Percentiles rank a stretch among this genome's conserved stretches.
Conservation (phyloP, 2,888 invertebrate genomes). For the Limulus polyphemus region DNA sequence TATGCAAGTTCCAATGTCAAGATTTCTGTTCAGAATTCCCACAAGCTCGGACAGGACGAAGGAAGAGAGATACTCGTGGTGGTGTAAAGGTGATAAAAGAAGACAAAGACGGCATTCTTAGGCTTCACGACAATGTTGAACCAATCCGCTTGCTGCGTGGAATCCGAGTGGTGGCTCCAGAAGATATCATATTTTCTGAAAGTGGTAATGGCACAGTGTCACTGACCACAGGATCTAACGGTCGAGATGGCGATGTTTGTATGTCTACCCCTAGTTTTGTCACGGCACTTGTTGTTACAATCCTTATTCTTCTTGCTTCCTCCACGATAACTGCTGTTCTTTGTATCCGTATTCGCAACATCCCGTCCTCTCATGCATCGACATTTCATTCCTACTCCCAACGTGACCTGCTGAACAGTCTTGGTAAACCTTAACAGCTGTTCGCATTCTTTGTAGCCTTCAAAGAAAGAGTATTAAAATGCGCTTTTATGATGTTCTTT, state of each 20-base stretch:
- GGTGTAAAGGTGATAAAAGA: not conserved
- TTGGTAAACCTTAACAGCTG: too few relatives aligned
- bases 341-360: slow-evolving; percentile 35
- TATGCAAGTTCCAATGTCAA: slow-evolving; percentile 66
- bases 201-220: slow-evolving; percentile 8
- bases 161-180: slow-evolving; percentile 54
- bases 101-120: not conserved
- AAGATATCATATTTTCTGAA: slow-evolving; percentile 44
- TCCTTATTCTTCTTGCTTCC: slow-evolving; percentile 48
- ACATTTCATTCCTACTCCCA: too few relatives aligned
- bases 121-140: slow-evolving; percentile 34
- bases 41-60: slow-evolving; percentile 32
- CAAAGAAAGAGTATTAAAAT: too few relatives aligned
- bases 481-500: too few relatives aligned
- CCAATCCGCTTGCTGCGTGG: slow-evolving; percentile 52
- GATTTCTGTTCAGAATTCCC: slow-evolving; percentile 32
- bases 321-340: slow-evolving; percentile 44
- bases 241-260: slow-evolving; percentile 43
- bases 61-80: not conserved
- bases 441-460: too few relatives aligned
- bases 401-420: too few relatives aligned
- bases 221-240: slow-evolving; percentile 9
- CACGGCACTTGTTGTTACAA: slow-evolving; percentile 47
- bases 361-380: not conserved
- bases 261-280: slow-evolving; percentile 52